Evolutionary conservation across 2,113 vertebrate genomes (phyloP), one percentile per base, ranked within the genome.

Genomic region (Corythoichthys intestinalis): DNA sequence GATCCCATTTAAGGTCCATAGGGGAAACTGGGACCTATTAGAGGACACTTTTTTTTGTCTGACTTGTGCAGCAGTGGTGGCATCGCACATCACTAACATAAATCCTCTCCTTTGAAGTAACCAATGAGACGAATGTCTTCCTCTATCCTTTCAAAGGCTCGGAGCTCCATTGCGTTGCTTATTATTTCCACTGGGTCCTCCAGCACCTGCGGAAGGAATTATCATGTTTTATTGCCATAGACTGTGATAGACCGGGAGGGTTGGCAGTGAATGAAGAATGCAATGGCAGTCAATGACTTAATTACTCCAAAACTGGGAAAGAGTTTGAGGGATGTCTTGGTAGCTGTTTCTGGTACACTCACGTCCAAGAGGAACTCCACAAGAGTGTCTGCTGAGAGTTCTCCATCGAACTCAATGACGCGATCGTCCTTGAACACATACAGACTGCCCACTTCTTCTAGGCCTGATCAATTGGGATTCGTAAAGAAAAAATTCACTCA

Each of bases 281-380:
- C 20, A 28, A 44, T 44, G 41, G 9, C 41, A 44, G 41, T 8
- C 41, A 44, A 44, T 44, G 41, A 44, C 20, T 28, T 44, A 44
- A 44, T 44, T 44, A 44, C 6, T 4, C 41, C 41, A 44, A 44
- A 44, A 44, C 41, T 44, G 41, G 54, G 54, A 57, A 8, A 57
- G n/a, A 57, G 14, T 15, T 50, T 13, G 11, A 4, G 48, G 48
- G 2, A 50, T 12, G 34, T 34, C 20, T 7, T 44, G 17, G 38
- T 60, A 6, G 0, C 4, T 48, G 63, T 64, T 20, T 13, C 4
- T 5, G 48, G 4, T 65, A 6, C 15, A 83, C 96, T 95, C 88
- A 98, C 96, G 63, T 98, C 97, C 79, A 98, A 70, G 67, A 98
- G 92, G 76, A 98, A 98, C 89, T 98, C 96, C 86, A 98, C 95